Evolutionary conservation across 2,888 invertebrate genomes (phyloP).

Genomic region (Scelioninae gen. 1): DNA sequence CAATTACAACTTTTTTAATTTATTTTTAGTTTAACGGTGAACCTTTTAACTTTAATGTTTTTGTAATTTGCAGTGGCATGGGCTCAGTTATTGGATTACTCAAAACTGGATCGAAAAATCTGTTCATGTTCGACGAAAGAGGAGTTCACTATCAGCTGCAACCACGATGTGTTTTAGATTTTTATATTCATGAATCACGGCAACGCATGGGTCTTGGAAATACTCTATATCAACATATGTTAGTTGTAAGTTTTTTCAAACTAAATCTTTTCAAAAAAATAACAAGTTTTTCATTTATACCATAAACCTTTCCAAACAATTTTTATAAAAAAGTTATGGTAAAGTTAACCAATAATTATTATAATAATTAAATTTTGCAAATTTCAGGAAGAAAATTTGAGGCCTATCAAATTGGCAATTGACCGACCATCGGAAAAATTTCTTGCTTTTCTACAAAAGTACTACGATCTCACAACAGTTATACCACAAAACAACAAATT

Average conservation of each 20-base stretch:
- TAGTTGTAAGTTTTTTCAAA: constrained; percentile 86
- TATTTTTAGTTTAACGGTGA: not conserved
- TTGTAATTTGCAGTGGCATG: constrained; percentile 86
- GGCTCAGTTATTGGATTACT: constrained; percentile 92
- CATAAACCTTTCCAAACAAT: too few relatives aligned
- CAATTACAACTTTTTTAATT: not conserved
- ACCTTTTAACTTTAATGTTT: constrained; percentile 3
- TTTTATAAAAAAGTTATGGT: too few relatives aligned
- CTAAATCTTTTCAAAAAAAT: not conserved
- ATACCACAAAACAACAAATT: constrained; percentile 95
- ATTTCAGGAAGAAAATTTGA: constrained; percentile 88
- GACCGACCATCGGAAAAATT: constrained; percentile 97
- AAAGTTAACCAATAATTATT: too few relatives aligned
- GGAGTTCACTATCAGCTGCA: constrained; percentile 91
- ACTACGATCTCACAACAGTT: constrained; percentile 88
- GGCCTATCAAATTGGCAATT: constrained; percentile 92
- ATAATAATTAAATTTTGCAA: too few relatives aligned
- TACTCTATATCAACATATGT: constrained; percentile 93
- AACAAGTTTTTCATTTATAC: too few relatives aligned
- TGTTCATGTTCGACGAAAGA: constrained; percentile 92
- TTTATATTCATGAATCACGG: constrained; percentile 93
- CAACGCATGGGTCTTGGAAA: constrained; percentile 95
- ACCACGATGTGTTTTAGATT: constrained; percentile 95
- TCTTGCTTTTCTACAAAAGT: constrained; percentile 92
- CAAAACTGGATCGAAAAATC: constrained; percentile 94